phyloP scores from a whole-genome alignment of 2,797 vertebrate species.

The Galagoides demidoff region DNA sequence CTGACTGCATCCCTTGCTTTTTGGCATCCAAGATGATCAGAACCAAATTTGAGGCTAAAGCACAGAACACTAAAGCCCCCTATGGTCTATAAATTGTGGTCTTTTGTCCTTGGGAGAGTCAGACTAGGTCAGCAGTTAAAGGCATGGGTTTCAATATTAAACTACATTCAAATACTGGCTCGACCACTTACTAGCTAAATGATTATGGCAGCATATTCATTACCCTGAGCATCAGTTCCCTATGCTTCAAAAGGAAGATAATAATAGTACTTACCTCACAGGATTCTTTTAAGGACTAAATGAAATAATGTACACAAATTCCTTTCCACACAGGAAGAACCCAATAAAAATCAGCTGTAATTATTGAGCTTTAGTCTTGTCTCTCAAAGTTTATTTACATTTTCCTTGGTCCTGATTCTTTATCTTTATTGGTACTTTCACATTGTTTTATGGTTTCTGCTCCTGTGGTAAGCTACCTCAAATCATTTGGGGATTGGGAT shows the following conservation, averaged over 20 bases:
- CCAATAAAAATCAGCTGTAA: slow-evolving; percentile 41
- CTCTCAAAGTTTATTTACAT: slow-evolving; percentile 51
- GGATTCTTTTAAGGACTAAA: slow-evolving; percentile 40
- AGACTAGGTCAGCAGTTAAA: not conserved
- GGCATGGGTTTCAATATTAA: not conserved
- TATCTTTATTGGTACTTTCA: slow-evolving; percentile 57
- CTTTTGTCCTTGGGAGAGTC: not conserved
- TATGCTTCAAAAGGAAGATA: not conserved
- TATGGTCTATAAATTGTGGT: not conserved
- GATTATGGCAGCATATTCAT: not conserved
- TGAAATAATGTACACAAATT: slow-evolving; percentile 41
- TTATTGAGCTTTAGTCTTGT: slow-evolving; percentile 8
- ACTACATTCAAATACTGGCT: not conserved
- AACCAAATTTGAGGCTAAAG: not conserved
- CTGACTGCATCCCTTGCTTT: not conserved
- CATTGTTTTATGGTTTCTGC: slow-evolving; percentile 71
- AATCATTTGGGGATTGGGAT: slow-evolving; percentile 60
- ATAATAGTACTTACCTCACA: not conserved
- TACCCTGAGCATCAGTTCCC: not conserved
- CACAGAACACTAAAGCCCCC: not conserved
- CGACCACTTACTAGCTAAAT: not conserved
- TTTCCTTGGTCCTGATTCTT: slow-evolving; percentile 52
- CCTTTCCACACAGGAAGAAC: slow-evolving; percentile 50
- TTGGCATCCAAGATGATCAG: not conserved
- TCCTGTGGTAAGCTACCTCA: slow-evolving; percentile 67